These are phyloP conservation scores for Stegodyphus dumicola DNA, from an alignment of 1,140 invertebrate species.

Conservation along the genomic window DNA sequence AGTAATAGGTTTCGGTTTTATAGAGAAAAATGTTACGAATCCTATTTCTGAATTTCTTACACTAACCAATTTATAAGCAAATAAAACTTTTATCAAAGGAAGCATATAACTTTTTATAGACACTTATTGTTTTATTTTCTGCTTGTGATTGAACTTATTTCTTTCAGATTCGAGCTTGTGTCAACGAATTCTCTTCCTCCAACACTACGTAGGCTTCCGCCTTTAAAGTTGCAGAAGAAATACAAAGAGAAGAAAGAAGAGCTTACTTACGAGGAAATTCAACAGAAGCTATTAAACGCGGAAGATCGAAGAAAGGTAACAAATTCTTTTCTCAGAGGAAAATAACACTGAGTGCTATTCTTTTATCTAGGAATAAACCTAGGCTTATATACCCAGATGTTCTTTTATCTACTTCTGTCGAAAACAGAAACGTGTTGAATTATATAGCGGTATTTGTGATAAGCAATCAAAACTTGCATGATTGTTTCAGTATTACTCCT, in stretches of 20 bases:
- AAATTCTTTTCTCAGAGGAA: too few species aligned
- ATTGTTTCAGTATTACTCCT: neutral
- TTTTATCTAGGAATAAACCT: neutral
- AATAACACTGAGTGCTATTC: neutral
- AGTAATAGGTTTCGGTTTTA: neutral
- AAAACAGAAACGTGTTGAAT: neutral
- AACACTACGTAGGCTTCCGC: slow-evolving; percentile 27
- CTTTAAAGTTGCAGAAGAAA: slow-evolving; percentile 12
- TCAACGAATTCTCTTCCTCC: slow-evolving; percentile 9
- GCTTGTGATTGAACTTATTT: neutral
- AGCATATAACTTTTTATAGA: too few species aligned
- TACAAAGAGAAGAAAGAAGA: slow-evolving; percentile 32
- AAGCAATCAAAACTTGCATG: neutral
- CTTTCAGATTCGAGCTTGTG: slow-evolving; percentile 39
- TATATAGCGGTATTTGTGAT: neutral
- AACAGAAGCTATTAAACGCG: slow-evolving; percentile 38
- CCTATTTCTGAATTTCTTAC: too few species aligned
- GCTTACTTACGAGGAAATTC: slow-evolving; percentile 56
- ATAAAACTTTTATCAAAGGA: too few species aligned
- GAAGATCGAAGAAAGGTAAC: slow-evolving; percentile 53
- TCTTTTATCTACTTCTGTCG: neutral
- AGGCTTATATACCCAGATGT: neutral
- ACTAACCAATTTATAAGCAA: too few species aligned
- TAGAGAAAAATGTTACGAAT: neutral
- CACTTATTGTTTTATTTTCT: too few species aligned